Evolutionary conservation across 2,888 invertebrate genomes (phyloP), one percentile per base, ranked within the genome.

Genomic region (Lymantria monacha): DNA sequence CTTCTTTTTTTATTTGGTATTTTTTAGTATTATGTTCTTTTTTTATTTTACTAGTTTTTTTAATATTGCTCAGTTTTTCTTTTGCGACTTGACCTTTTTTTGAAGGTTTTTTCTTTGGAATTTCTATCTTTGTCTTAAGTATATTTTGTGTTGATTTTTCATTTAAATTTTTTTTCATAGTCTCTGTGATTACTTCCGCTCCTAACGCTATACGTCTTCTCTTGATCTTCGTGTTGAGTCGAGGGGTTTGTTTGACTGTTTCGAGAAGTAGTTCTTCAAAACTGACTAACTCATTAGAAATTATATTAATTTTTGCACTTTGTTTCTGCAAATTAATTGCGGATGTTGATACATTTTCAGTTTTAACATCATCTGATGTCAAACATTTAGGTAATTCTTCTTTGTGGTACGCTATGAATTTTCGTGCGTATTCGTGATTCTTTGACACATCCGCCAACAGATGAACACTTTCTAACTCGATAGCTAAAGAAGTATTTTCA

Each of bases 181-280:
- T n/a, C n/a, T n/a, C n/a, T 31, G 44, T 44, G 12, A 44, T 44
- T 7, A 44, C 13, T 44, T 44, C 44, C 7, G 44, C 44, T 12
- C 44, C 40, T 13, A 12, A 12, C 9, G 30, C 30, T 7, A 44
- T 44, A n/a, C 37, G 40, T 38, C 9, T 46, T 30, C 30, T 46
- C 13, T 46, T 46, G 15, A 9, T 46, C 30, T 40, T 46, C 7
- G 38, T 40, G 11, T 3, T 11, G 7, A 3, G 9, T 3, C 37
- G 7, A 9, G 7, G 8, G 11, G 7, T 7, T 10, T n/a, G 9
- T 37, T 37, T 37, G 7, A 37, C 11, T n/a, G 12, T 30, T 15
- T 1, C n/a, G 15, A 40, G 30, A 3, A 31, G 15, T 30, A 40
- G 22, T 38, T 46, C 38, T 40, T 46, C 40, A 10, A 40, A 40